Evolutionary conservation across 35 echinoderm and acorn worm genomes (phyloP), one percentile per base, ranked within the genome.

Genomic region (Strongylocentrotus purpuratus): DNA sequence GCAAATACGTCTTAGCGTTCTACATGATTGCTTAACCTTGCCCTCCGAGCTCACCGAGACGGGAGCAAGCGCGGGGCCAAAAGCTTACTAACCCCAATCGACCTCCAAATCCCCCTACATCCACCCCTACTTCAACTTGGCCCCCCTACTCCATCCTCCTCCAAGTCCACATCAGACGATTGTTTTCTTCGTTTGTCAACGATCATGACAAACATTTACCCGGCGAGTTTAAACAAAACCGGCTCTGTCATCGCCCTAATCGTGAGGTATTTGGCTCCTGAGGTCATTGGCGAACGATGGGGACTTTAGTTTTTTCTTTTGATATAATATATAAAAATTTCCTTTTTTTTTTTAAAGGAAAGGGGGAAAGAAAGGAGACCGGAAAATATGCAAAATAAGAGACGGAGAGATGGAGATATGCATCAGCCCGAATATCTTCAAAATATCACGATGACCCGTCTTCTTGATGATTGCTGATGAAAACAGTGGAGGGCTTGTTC

Each of bases 181-280:
- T 78, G 65, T 78, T 78, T 78, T 78, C 65, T 78, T 78, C 65
- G 65, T 78, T 78, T 78, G 65, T 78, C 65, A 78, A n/a, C 65
- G 65, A 78, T 78, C 65, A 78, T 78, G 65, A 78, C 65, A 78
- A 78, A 78, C 65, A 78, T 78, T 78, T 78, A 78, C 65, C 65
- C 65, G 65, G 20, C 22, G 65, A 78, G 65, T 78, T 78, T 78
- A 78, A 78, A 78, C 65, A 78, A 78, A 78, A 78, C 65, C 65
- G 20, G 1, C 65, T 78, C 65, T 78, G 22, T 78, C 65, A 78
- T 78, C 65, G 28, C 65, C 5, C 20, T 78, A 78, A 78, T 78
- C 65, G 65, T 78, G 65, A 78, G 65, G 65, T 28, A 78, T 78
- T 78, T 78, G 0, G 15, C 20, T 78, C 65, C 65, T 78, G 20